phyloP scores from a whole-genome alignment of 2,888 invertebrate species.

The Tanypteryx hageni region DNA sequence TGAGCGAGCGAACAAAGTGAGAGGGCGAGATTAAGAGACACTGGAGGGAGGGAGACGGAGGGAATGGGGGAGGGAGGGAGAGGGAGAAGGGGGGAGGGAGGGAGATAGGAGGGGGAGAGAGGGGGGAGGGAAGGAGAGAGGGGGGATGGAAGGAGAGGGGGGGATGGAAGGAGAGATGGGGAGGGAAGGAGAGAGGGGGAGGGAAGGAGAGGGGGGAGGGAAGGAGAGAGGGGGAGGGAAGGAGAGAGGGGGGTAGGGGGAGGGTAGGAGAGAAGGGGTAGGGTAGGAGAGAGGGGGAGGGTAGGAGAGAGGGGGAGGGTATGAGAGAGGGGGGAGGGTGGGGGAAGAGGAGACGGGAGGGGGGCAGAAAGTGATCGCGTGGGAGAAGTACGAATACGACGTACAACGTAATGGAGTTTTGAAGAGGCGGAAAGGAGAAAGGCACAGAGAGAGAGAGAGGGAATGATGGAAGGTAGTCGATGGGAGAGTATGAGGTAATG shows the following conservation, averaged over 20 bases:
- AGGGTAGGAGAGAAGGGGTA: too few species aligned
- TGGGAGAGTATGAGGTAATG: background rate
- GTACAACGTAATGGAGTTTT: too few species aligned
- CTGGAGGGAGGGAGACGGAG: background rate
- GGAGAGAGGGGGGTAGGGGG: background rate
- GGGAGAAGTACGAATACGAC: too few species aligned
- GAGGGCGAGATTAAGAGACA: background rate
- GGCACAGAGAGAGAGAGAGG: too few species aligned
- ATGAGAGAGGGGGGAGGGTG: background rate
- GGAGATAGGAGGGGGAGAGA: too few species aligned
- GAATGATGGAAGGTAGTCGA: background rate
- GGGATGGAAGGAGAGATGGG: background rate
- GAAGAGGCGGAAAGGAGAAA: too few species aligned
- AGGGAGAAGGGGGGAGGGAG: background rate
- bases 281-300: background rate
- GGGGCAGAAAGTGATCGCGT: background rate
- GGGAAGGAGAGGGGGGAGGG: too few species aligned
- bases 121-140: too few species aligned
- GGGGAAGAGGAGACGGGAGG: background rate
- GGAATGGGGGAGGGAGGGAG: too few species aligned
- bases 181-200: background rate
- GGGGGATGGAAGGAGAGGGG: background rate
- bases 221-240: background rate
- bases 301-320: background rate
- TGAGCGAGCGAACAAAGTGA: background rate